These are phyloP conservation scores for Amiota communis DNA, from an alignment of 2,888 invertebrate species.

Conservation along the genomic window DNA sequence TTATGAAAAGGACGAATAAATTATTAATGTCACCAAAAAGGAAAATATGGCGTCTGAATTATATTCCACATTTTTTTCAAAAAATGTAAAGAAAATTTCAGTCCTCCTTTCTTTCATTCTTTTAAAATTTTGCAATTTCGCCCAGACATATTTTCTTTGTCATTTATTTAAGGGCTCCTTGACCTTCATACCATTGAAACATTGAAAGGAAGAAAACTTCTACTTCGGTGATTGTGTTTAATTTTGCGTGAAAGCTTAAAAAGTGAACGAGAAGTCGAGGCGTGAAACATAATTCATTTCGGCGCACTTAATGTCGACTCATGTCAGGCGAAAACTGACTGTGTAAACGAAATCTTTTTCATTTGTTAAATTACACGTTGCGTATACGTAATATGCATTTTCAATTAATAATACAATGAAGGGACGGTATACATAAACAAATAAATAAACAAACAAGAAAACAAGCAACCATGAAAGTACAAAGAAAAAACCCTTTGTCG, in stretches of 20 bases:
- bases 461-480: background rate
- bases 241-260: slow-evolving; percentile 21
- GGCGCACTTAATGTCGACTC: too few relatives aligned
- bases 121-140: slow-evolving; percentile 30
- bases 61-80: slow-evolving; percentile 14
- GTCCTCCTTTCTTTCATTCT: background rate
- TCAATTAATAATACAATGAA: slow-evolving; percentile 2
- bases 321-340: too few relatives aligned
- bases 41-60: background rate
- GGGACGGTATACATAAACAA: background rate
- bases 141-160: slow-evolving; percentile 35
- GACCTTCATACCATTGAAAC: too few relatives aligned
- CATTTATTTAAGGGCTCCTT: background rate
- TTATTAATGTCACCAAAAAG: background rate
- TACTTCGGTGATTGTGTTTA: slow-evolving; percentile 1
- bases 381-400: slow-evolving; percentile 12
- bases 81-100: background rate
- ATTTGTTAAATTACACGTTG: background rate
- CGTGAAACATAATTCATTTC: too few relatives aligned
- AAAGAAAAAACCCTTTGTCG: background rate
- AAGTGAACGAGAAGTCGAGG: background rate
- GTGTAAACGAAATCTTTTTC: too few relatives aligned
- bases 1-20: too few relatives aligned
- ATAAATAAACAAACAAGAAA: background rate
- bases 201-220: background rate